These are phyloP conservation scores for Gallinago media DNA, from an alignment of 2,113 vertebrate genomes.

Conservation along the genomic window DNA sequence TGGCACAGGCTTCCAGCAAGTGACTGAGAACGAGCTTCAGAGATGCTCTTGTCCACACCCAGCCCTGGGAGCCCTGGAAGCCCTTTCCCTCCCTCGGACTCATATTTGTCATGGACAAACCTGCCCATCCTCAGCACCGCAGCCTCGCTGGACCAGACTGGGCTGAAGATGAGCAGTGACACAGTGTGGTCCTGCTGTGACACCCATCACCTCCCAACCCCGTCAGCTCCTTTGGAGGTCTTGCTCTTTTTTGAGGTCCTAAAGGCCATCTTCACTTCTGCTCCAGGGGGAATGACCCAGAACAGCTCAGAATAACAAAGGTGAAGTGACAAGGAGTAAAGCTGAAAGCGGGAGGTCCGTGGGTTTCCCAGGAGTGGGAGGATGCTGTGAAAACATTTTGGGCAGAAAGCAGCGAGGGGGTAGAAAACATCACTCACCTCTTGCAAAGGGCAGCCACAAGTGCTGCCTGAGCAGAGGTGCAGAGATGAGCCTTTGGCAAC, in stretches of 20 bases:
- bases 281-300: not conserved
- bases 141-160: not conserved
- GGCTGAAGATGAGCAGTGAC: not conserved
- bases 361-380: fast-evolving
- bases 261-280: not conserved
- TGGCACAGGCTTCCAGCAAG: not conserved
- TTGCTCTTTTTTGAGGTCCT: not conserved
- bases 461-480: fast-evolving
- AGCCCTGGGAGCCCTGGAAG: not conserved
- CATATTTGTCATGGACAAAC: not conserved
- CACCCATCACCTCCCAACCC: not conserved
- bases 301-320: not conserved
- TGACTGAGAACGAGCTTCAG: not conserved
- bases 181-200: not conserved
- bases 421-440: not conserved
- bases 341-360: not conserved
- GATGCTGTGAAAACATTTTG: not conserved
- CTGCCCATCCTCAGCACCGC: fast-evolving
- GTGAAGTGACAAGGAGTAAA: not conserved
- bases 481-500: fast-evolving
- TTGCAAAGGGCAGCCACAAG: not conserved
- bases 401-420: not conserved
- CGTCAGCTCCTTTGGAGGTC: fast-evolving
- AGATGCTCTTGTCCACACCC: not conserved
- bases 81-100: not conserved